These are phyloP conservation scores for Homarus americanus DNA, from an alignment of 1,140 invertebrate genomes.

Conservation along the genomic window DNA sequence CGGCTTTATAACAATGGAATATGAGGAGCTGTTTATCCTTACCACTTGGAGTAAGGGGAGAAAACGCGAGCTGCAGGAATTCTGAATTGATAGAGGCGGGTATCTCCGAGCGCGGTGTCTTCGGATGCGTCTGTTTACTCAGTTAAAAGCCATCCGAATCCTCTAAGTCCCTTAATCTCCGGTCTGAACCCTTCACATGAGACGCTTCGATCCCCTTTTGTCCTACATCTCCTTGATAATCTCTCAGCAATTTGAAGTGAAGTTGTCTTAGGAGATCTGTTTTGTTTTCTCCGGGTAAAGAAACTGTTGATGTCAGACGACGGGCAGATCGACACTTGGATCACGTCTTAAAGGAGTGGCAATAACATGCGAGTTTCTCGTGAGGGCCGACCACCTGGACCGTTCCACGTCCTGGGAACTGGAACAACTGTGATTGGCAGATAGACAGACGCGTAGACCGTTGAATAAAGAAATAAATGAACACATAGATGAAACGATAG, in stretches of 20 bases:
- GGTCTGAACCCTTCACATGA: slow-evolving; percentile 10
- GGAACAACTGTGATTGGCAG: no score
- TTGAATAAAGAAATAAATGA: no score
- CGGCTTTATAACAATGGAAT: no score
- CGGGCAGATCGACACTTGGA: no score
- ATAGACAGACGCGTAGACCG: no score
- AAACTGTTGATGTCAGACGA: not conserved
- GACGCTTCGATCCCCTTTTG: slow-evolving; percentile 1
- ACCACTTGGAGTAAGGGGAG: no score
- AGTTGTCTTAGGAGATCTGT: not conserved
- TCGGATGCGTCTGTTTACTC: not conserved
- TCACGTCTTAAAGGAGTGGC: no score
- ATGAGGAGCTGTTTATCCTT: no score
- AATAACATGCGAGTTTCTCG: no score
- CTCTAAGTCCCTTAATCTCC: slow-evolving; percentile 8
- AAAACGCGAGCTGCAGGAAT: not conserved
- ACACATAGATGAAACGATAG: no score
- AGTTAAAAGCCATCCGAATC: slow-evolving; percentile 17
- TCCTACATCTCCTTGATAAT: not conserved
- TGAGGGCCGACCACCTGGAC: no score
- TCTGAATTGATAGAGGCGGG: not conserved
- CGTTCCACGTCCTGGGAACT: no score
- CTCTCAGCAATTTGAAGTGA: not conserved
- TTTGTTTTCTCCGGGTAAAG: not conserved
- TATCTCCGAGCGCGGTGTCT: not conserved